phyloP scores from a whole-genome alignment of 2,888 invertebrate species.

The Tipula lateralis region DNA sequence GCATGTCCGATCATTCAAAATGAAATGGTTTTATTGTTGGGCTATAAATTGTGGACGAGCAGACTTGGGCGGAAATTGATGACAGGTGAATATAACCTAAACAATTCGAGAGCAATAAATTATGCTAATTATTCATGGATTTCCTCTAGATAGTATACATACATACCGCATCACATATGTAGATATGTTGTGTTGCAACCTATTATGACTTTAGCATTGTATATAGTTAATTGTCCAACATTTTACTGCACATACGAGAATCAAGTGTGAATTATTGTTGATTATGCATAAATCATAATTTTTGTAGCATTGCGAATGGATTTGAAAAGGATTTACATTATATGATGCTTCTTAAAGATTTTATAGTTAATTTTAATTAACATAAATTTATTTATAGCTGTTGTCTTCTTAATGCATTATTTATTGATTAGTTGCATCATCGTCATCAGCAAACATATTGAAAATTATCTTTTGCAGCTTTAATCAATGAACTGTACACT shows the following conservation, averaged over 20 bases:
- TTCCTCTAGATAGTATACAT: not conserved
- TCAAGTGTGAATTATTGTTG: not conserved
- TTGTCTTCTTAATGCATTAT: too few species aligned
- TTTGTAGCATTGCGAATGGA: not conserved
- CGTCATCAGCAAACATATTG: too few species aligned
- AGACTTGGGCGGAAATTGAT: not conserved
- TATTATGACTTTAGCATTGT: not conserved
- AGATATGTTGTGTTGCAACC: not conserved
- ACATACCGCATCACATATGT: too few species aligned
- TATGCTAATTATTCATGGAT: not conserved
- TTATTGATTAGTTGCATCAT: too few species aligned
- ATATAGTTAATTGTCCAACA: not conserved
- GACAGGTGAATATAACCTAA: not conserved
- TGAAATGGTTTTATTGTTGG: not conserved
- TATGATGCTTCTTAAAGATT: not conserved
- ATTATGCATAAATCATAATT: not conserved
- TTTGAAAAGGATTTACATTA: not conserved
- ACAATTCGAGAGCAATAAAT: not conserved
- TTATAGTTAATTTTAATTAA: too few species aligned
- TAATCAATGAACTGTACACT: too few species aligned
- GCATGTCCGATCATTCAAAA: not conserved
- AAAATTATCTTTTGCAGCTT: too few species aligned
- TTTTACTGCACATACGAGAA: not conserved
- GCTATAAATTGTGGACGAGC: not conserved
- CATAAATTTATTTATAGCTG: too few species aligned